These are phyloP conservation scores for Oegoconia quadripuncta DNA, from an alignment of 2,888 invertebrate species.

Conservation along the genomic window DNA sequence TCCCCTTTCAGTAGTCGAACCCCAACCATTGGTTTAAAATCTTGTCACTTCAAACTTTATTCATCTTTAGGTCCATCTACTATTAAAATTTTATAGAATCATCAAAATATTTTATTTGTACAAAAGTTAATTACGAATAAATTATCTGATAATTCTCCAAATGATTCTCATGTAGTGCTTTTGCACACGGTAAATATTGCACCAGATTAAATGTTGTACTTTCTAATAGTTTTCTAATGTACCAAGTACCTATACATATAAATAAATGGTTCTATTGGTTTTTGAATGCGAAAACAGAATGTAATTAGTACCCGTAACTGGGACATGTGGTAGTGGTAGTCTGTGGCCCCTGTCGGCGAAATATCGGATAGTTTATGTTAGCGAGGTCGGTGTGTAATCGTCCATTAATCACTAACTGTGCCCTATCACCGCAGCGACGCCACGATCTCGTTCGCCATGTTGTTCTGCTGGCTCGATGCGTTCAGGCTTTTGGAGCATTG, in stretches of 20 bases:
- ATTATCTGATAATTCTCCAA: too few species aligned
- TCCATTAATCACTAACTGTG: slow-evolving; percentile 64
- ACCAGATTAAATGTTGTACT: too few species aligned
- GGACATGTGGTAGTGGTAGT: slow-evolving; percentile 12
- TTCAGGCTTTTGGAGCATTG: slow-evolving; percentile 76
- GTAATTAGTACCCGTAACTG: slow-evolving; percentile 28
- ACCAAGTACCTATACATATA: too few species aligned
- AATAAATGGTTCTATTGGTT: too few species aligned
- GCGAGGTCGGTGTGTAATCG: slow-evolving; percentile 55
- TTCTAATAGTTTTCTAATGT: too few species aligned
- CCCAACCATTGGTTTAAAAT: slow-evolving; percentile 42
- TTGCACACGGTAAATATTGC: too few species aligned
- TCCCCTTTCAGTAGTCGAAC: slow-evolving; percentile 45
- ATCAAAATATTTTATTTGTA: too few species aligned
- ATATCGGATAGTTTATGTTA: slow-evolving; percentile 65
- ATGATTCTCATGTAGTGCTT: too few species aligned
- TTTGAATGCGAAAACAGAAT: neutral
- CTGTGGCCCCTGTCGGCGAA: slow-evolving; percentile 38
- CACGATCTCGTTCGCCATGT: slow-evolving; percentile 74
- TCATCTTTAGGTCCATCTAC: too few species aligned
- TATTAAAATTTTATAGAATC: too few species aligned
- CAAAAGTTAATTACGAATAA: too few species aligned
- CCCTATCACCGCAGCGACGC: slow-evolving; percentile 76
- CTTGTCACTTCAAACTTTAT: slow-evolving; percentile 18
- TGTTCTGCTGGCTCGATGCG: slow-evolving; percentile 73